phyloP scores from a whole-genome alignment of 2,888 invertebrate species.

The Cyclophora punctaria region DNA sequence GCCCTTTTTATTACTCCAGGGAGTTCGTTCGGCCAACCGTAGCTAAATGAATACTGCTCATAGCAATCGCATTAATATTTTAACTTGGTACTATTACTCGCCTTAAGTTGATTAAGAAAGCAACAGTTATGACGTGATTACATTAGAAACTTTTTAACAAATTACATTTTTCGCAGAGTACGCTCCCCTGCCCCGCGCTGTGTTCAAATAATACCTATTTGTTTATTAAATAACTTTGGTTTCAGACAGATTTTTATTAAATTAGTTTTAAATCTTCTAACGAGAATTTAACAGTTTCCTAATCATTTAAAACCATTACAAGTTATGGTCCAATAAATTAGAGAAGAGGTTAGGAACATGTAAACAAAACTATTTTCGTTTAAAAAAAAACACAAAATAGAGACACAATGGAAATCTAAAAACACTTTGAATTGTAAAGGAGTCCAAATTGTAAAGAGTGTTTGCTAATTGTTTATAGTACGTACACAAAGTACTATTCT shows the following conservation, averaged over 20 bases:
- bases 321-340: background rate
- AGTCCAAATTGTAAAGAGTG: background rate
- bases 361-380: conserved; percentile 2
- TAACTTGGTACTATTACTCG: too few relatives aligned
- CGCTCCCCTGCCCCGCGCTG: background rate
- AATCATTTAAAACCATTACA: conserved; percentile 10
- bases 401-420: background rate
- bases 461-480: background rate
- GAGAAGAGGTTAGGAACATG: conserved; percentile 5
- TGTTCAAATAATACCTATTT: conserved; percentile 4
- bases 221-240: conserved; percentile 11
- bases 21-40: background rate
- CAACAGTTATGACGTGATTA: too few relatives aligned
- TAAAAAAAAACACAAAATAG: background rate
- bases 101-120: too few relatives aligned
- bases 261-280: conserved; percentile 15
- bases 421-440: conserved; percentile 2
- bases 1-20: background rate
- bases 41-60: conserved; percentile 5
- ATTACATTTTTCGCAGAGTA: too few relatives aligned
- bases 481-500: too few relatives aligned
- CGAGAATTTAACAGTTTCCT: conserved; percentile 14
- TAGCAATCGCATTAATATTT: background rate
- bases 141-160: too few relatives aligned
- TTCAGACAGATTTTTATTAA: conserved; percentile 9